A percentile compares a stretch with the other conserved stretches of the same genome.
Evolutionary conservation across 2,888 invertebrate species (phyloP).

Genomic region (Eupithecia abbreviata): DNA sequence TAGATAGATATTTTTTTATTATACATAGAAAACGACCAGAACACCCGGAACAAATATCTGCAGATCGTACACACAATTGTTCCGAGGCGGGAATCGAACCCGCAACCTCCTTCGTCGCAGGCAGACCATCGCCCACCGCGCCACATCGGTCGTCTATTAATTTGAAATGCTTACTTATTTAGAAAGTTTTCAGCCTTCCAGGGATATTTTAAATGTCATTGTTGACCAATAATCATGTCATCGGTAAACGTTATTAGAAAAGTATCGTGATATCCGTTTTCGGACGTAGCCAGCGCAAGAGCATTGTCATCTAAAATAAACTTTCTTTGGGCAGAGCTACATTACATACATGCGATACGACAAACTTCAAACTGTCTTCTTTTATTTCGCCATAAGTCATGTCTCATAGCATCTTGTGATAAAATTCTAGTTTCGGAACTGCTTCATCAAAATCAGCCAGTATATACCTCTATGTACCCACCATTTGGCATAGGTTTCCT

Average conservation of each 20-base stretch:
- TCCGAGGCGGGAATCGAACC: too few species aligned
- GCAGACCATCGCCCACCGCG: too few species aligned
- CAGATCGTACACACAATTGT: too few species aligned
- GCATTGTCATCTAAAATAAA: background rate
- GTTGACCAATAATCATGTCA: slow-evolving; percentile 46
- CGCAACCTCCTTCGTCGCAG: too few species aligned
- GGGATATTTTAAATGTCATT: slow-evolving; percentile 17
- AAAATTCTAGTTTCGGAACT: background rate
- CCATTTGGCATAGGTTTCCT: background rate
- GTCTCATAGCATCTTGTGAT: background rate
- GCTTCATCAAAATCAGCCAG: background rate
- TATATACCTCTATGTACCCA: background rate
- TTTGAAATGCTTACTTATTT: background rate
- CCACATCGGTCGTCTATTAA: too few species aligned
- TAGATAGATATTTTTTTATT: too few species aligned
- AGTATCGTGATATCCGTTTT: slow-evolving; percentile 77
- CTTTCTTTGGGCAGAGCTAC: background rate
- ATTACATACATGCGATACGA: background rate
- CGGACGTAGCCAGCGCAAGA: slow-evolving; percentile 33
- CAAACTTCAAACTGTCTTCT: background rate
- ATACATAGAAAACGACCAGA: too few species aligned
- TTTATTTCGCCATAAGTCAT: background rate
- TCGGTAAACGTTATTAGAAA: slow-evolving; percentile 37
- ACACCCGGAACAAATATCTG: too few species aligned
- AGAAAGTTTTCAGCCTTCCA: slow-evolving; percentile 22